Conservation (phyloP, 1,140 invertebrate species). For the Microplitis mediator region DNA sequence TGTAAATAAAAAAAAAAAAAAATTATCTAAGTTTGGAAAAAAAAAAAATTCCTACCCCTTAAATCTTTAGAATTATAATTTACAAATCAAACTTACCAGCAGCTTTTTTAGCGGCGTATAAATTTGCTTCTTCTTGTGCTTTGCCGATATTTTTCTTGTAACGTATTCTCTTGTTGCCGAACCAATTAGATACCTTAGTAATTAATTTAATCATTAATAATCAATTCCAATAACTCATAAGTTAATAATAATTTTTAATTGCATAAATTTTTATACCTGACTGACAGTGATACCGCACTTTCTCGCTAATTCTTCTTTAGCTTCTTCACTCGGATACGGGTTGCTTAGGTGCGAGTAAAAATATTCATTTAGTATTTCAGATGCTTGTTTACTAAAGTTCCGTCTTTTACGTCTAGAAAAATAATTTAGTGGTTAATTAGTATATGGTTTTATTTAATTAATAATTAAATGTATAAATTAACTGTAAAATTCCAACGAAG, state of each 20-base stretch:
- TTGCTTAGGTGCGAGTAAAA: constrained; percentile 99
- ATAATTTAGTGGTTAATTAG: too few relatives aligned
- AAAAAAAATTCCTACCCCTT: constrained; percentile 23
- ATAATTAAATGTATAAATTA: neutral
- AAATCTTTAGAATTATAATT: neutral
- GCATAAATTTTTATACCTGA: constrained; percentile 66
- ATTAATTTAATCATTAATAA: neutral
- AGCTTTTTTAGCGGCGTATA: constrained; percentile 99
- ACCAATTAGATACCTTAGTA: constrained; percentile 95
- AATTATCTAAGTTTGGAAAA: neutral
- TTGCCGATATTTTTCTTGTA: constrained; percentile 99
- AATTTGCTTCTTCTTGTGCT: constrained; percentile 98
- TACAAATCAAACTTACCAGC: constrained; percentile 71
- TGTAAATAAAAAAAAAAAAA: too few relatives aligned
- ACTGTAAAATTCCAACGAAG: neutral
- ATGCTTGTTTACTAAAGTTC: constrained; percentile 99
- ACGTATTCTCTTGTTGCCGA: constrained; percentile 99
- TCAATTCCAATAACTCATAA: too few relatives aligned
- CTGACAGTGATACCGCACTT: constrained; percentile 99
- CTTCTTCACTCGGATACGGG: constrained; percentile 99
- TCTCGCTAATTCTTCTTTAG: constrained; percentile 98
- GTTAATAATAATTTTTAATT: constrained; percentile 17
- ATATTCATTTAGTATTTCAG: constrained; percentile 99
- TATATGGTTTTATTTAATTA: neutral
- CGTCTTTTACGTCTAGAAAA: constrained; percentile 88